Conservation (phyloP, 2,888 invertebrate genomes). For the Orchesellides sinensis region DNA sequence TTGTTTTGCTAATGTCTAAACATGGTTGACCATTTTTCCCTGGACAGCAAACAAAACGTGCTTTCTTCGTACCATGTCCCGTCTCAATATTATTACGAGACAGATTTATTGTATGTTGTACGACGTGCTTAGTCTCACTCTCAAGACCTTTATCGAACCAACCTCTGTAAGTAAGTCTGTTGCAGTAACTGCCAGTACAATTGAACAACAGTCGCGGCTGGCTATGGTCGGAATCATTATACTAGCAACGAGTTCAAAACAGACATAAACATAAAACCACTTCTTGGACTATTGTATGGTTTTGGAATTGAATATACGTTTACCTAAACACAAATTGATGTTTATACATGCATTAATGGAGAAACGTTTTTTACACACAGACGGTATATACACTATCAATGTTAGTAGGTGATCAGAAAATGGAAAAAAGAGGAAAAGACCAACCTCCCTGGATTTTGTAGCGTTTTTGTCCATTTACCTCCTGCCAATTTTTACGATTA, state of each 20-base stretch:
- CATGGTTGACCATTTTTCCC: background rate
- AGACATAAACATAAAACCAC: constrained; percentile 45
- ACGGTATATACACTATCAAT: background rate
- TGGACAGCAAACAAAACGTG: background rate
- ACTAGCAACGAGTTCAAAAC: constrained; percentile 24
- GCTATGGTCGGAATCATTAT: background rate
- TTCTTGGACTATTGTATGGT: constrained; percentile 11
- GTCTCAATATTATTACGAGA: constrained; percentile 7
- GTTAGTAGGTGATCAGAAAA: background rate
- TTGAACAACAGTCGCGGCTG: too few relatives aligned
- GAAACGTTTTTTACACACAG: background rate
- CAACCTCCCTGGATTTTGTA: constrained; percentile 57
- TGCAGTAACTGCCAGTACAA: too few relatives aligned
- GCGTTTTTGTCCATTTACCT: constrained; percentile 70
- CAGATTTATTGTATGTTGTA: constrained; percentile 41
- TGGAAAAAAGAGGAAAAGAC: constrained; percentile 19
- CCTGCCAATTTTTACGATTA: constrained; percentile 71
- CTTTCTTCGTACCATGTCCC: background rate
- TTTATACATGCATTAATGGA: background rate
- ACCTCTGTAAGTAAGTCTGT: too few relatives aligned
- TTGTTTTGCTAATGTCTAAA: too few relatives aligned
- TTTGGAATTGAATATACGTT: constrained; percentile 19
- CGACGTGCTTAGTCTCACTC: constrained; percentile 11
- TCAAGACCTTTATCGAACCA: constrained; percentile 21
- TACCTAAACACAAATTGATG: background rate